Base-by-base conservation (phyloP, 2,888 invertebrate genomes). In the Cryptus viduatorius region DNA sequence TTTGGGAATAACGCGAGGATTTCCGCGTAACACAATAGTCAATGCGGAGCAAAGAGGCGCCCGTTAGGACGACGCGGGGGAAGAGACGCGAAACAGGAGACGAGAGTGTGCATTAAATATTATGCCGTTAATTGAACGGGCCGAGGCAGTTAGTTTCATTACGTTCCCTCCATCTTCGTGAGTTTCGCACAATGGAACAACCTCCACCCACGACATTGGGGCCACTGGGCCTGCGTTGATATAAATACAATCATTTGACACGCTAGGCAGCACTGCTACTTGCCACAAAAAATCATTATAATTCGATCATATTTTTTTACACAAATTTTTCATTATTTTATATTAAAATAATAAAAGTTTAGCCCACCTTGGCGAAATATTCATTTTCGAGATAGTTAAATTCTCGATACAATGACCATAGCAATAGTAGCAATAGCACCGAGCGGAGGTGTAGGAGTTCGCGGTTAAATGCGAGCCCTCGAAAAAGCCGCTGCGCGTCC, bases 81-180 rank as follows among this genome's bases (percentile, higher is more conserved):
- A 67, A 16, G 42, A 5, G 24, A 67, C n/a, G 37, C 80, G 83
- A 84, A 85, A 83, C 81, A 85, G 85, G 86, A 86, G 81, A 80
- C 84, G 84, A 84, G 86, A 88, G 86, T 88, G 83, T 86, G 86
- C 88, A 87, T 91, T 89, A 90, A 90, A 91, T 89, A 89, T 91
- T 90, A 89, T 89, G 89, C 87, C 86, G 88, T 92, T 92, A 92
- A 92, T 92, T 92, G 91, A 88, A 89, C 89, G 88, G 90, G 90
- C 89, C 90, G 89, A 89, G 91, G 90, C 90, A 91, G 91, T 92
- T 92, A 92, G 92, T 92, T 85, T 92, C 92, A 92, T 92, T 92
- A 92, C 86, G 92, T 91, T 90, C 89, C 89, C 89, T 90, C 91
- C 89, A 90, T 92, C 92, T 92, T 92, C 92, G 92, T 90, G 87